Conservation (phyloP, 2,113 vertebrate species). For the Callorhinus ursinus region DNA sequence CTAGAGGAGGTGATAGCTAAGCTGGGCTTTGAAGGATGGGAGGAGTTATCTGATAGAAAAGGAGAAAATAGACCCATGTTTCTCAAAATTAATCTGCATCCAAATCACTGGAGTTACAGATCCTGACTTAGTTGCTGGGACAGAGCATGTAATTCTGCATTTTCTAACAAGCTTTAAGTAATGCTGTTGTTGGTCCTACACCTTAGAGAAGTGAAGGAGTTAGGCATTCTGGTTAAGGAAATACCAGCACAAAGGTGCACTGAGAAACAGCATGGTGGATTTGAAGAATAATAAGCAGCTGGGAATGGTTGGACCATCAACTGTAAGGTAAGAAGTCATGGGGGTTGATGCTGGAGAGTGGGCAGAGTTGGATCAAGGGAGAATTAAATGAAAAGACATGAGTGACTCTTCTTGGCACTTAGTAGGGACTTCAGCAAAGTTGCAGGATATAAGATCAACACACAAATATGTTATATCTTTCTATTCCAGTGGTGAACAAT, state of each 20-base stretch:
- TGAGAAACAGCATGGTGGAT: neutral
- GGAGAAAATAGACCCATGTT: neutral
- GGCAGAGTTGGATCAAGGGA: neutral
- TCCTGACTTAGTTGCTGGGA: neutral
- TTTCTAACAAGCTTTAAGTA: neutral
- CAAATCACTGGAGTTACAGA: neutral
- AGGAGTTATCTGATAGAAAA: neutral
- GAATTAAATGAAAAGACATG: neutral
- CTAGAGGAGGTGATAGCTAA: neutral
- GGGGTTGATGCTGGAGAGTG: neutral
- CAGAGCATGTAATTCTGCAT: neutral
- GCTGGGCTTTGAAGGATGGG: neutral
- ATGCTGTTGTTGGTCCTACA: neutral
- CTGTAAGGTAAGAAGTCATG: neutral
- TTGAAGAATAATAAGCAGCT: neutral
- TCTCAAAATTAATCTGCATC: neutral
- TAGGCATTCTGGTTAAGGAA: constrained; percentile 10
- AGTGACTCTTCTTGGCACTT: neutral
- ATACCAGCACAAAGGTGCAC: neutral
- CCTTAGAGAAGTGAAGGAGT: neutral
- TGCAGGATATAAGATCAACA: neutral
- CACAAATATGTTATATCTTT: neutral
- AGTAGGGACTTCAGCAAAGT: neutral
- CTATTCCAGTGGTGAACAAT: neutral
- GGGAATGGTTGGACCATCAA: neutral